Conservation (phyloP, 2,797 vertebrate species). For the Anguilla obscura region DNA sequence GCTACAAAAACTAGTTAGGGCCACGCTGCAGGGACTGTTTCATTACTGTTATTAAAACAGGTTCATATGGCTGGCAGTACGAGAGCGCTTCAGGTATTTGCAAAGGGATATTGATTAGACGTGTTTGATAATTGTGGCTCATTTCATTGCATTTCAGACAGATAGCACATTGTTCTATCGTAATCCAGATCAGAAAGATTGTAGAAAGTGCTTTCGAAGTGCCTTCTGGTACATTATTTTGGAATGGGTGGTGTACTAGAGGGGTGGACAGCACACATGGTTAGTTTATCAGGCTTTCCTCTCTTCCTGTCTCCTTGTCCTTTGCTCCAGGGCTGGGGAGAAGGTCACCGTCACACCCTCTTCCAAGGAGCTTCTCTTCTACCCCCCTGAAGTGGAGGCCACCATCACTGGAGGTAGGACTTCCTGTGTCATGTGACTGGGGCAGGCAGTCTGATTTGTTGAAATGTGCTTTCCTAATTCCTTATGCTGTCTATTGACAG, state of each 20-base stretch:
- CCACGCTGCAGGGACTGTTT: neutral
- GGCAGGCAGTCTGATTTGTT: neutral
- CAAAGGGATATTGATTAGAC: neutral
- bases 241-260: neutral
- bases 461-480: neutral
- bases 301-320: slow-evolving; percentile 17
- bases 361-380: slow-evolving; percentile 94
- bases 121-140: neutral
- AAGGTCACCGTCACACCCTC: slow-evolving; percentile 93
- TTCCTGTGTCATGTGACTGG: neutral
- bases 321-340: slow-evolving; percentile 84
- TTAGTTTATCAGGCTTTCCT: neutral
- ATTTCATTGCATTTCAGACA: neutral
- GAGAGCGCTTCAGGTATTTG: neutral
- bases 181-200: neutral
- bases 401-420: slow-evolving; percentile 87
- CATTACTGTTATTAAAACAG: neutral
- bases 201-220: neutral
- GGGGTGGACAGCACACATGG: neutral
- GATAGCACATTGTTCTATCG: neutral
- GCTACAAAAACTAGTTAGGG: neutral
- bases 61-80: neutral
- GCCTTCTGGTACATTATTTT: neutral
- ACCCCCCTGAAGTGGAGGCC: slow-evolving; percentile 90
- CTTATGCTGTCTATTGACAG: slow-evolving; percentile 59